These are phyloP conservation scores for Autographa pulchrina DNA, from an alignment of 2,888 invertebrate species.

Conservation along the genomic window DNA sequence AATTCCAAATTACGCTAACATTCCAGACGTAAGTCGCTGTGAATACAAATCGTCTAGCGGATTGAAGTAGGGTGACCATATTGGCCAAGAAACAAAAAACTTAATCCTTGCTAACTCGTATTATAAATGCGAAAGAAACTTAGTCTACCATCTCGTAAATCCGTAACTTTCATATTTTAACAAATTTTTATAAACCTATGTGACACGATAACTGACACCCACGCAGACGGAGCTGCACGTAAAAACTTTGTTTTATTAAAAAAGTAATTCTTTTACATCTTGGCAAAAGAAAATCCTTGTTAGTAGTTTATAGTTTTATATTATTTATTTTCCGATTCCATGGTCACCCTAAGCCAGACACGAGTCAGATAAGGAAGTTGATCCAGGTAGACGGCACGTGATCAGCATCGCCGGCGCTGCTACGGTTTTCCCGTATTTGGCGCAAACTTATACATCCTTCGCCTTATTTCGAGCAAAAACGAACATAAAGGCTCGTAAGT, in stretches of 20 bases:
- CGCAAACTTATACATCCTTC: slow-evolving; percentile 33
- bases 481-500: slow-evolving; percentile 5
- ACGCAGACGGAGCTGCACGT: too few species aligned
- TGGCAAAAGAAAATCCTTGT: too few species aligned
- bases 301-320: background rate
- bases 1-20: slow-evolving; percentile 74
- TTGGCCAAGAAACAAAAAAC: too few species aligned
- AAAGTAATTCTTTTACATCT: too few species aligned
- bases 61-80: slow-evolving; percentile 47
- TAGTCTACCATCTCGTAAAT: too few species aligned
- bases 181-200: too few species aligned
- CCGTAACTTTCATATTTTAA: too few species aligned
- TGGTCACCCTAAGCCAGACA: slow-evolving; percentile 45
- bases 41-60: slow-evolving; percentile 72
- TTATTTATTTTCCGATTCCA: background rate
- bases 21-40: slow-evolving; percentile 64
- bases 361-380: slow-evolving; percentile 73
- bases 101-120: too few species aligned
- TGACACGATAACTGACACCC: too few species aligned
- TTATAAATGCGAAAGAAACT: too few species aligned
- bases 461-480: slow-evolving; percentile 33
- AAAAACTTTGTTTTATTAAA: too few species aligned
- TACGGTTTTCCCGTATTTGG: slow-evolving; percentile 51
- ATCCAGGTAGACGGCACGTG: slow-evolving; percentile 69
- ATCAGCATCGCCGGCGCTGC: slow-evolving; percentile 38